Percentiles rank a stretch among this genome's conserved stretches.
Conservation (phyloP, 2,888 invertebrate genomes). For the Drosophila mayaguana region DNA sequence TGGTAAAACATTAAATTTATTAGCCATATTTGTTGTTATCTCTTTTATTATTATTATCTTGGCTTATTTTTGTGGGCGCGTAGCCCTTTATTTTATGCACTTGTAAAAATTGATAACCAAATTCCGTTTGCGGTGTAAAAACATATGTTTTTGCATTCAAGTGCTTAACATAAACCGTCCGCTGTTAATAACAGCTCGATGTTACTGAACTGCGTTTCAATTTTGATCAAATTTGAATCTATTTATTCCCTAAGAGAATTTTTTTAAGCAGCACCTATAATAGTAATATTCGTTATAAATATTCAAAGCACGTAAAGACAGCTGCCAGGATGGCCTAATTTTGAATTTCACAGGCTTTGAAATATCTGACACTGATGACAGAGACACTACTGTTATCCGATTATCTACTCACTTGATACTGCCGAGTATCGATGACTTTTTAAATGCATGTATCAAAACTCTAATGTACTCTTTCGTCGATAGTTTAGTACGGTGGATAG, state of each 20-base stretch:
- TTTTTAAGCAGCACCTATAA: neutral
- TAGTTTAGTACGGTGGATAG: neutral
- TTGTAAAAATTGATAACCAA: conserved; percentile 46
- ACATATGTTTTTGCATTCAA: conserved; percentile 27
- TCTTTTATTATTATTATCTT: conserved; percentile 7
- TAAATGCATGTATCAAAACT: neutral
- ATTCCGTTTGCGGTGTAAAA: conserved; percentile 39
- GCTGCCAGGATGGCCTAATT: neutral
- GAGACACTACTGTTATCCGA: neutral
- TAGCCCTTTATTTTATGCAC: conserved; percentile 41
- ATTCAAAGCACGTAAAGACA: neutral
- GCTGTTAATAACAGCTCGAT: conserved; percentile 15
- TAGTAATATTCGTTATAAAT: neutral
- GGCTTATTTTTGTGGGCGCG: conserved; percentile 41
- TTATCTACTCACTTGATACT: neutral
- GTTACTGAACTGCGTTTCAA: neutral
- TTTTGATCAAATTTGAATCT: neutral
- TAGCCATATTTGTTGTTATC: conserved; percentile 46
- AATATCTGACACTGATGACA: neutral
- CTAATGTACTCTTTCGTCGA: neutral
- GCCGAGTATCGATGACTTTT: neutral
- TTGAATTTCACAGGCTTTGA: conserved; percentile 4
- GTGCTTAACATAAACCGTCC: conserved; percentile 8
- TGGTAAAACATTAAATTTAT: conserved; percentile 61
- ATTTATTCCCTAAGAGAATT: neutral